These are phyloP conservation scores for Otus scops DNA, from an alignment of 2,797 vertebrate genomes.

Conservation along the genomic window DNA sequence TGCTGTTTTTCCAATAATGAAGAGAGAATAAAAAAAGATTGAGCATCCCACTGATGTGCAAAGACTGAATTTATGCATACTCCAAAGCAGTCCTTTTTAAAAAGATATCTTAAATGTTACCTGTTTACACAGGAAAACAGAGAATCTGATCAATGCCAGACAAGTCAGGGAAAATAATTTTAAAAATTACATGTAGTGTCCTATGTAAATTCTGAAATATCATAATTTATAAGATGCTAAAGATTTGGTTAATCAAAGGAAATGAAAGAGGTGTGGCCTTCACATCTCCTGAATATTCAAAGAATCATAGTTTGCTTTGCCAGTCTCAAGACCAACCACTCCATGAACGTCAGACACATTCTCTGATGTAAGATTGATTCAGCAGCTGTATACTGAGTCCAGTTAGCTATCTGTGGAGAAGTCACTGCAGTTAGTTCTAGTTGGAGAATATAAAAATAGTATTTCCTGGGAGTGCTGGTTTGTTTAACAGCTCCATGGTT, in stretches of 20 bases:
- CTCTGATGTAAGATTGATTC: not conserved
- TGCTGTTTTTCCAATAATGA: conserved; percentile 56
- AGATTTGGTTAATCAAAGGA: not conserved
- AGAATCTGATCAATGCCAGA: not conserved
- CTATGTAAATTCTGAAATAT: not conserved
- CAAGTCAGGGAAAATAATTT: not conserved
- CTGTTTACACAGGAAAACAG: conserved; percentile 18
- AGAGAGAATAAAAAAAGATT: conserved; percentile 27
- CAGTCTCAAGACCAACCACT: not conserved
- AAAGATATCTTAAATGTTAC: conserved; percentile 26
- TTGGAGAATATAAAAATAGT: not conserved
- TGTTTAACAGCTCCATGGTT: not conserved
- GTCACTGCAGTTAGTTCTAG: not conserved
- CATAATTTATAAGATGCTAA: not conserved
- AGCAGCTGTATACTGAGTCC: not conserved
- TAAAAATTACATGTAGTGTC: not conserved
- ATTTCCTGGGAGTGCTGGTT: not conserved
- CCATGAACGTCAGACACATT: not conserved
- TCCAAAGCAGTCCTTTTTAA: conserved; percentile 12
- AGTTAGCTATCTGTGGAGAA: not conserved
- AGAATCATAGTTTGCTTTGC: not conserved
- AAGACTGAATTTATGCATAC: conserved; percentile 18
- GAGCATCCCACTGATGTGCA: not conserved
- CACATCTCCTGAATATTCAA: not conserved
- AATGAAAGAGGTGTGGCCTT: not conserved